Evolutionary conservation across 2,888 invertebrate species (phyloP).

Genomic region (Myathropa florea): DNA sequence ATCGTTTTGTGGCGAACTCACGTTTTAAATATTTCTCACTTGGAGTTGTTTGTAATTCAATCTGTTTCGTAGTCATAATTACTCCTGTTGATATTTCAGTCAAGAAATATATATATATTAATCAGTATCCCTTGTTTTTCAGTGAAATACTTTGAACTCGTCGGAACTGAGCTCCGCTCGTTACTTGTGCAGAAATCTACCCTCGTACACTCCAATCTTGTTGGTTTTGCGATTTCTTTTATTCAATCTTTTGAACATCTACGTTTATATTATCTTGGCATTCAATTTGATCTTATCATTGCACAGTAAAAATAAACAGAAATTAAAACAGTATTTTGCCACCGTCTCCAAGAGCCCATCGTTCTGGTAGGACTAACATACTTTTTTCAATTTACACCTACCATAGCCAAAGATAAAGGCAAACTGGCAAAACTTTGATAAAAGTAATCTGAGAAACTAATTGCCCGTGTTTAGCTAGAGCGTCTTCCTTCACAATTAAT

Average conservation of each 20-base stretch:
- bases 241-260: constrained; percentile 41
- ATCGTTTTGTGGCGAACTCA: not conserved
- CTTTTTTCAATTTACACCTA: not conserved
- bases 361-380: not conserved
- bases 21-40: constrained; percentile 12
- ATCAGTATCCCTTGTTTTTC: not conserved
- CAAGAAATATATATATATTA: not conserved
- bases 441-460: not conserved
- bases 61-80: not conserved
- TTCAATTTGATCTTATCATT: constrained; percentile 44
- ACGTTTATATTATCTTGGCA: constrained; percentile 11
- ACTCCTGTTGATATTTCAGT: not conserved
- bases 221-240: constrained; percentile 21
- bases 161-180: constrained; percentile 1
- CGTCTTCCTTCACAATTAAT: not conserved
- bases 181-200: constrained; percentile 7
- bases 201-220: constrained; percentile 4
- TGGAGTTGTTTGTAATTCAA: not conserved
- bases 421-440: not conserved
- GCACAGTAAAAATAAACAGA: not conserved
- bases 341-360: not conserved
- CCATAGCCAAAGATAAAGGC: not conserved
- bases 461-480: not conserved
- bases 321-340: not conserved
- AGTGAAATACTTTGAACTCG: not conserved